These are phyloP conservation scores for Siphamia tubifer DNA, from an alignment of 2,113 vertebrate genomes.

Conservation along the genomic window DNA sequence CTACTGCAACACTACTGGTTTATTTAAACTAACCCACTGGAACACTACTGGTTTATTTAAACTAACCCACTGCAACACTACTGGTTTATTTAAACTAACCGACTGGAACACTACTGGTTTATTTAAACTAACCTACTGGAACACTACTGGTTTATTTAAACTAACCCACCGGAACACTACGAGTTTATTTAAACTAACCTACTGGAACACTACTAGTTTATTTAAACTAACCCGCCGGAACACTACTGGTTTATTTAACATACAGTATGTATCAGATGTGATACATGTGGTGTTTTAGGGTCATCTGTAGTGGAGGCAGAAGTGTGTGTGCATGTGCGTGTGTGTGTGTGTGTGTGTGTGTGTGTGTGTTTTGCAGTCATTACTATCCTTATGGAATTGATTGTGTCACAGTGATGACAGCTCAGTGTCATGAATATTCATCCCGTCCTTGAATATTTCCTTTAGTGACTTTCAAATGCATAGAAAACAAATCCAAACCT, in stretches of 20 bases:
- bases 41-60: too few species aligned
- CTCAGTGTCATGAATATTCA: constrained; percentile 3
- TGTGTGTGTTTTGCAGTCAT: neutral
- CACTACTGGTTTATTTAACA: constrained; percentile 21
- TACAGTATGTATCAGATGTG: too few species aligned
- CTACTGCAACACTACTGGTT: constrained; percentile 24
- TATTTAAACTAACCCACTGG: too few species aligned
- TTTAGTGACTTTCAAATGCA: neutral
- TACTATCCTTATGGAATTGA: neutral
- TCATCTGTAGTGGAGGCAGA: too few species aligned
- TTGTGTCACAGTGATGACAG: too few species aligned
- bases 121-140: too few species aligned
- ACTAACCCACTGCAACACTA: constrained; percentile 22
- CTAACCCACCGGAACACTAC: constrained; percentile 20
- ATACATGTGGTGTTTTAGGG: neutral
- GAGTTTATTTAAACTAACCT: constrained; percentile 24
- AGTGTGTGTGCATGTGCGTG: neutral
- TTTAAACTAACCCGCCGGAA: too few species aligned
- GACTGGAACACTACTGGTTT: constrained; percentile 24
- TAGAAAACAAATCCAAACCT: too few species aligned
- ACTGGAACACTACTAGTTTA: constrained; percentile 24
- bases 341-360: neutral
- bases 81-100: constrained; percentile 26
- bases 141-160: constrained; percentile 19
- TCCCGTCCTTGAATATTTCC: neutral